Evolutionary conservation across 2,113 vertebrate species (phyloP), one percentile per base, ranked within the genome.

Genomic region (Dunckerocampus dactyliophorus): DNA sequence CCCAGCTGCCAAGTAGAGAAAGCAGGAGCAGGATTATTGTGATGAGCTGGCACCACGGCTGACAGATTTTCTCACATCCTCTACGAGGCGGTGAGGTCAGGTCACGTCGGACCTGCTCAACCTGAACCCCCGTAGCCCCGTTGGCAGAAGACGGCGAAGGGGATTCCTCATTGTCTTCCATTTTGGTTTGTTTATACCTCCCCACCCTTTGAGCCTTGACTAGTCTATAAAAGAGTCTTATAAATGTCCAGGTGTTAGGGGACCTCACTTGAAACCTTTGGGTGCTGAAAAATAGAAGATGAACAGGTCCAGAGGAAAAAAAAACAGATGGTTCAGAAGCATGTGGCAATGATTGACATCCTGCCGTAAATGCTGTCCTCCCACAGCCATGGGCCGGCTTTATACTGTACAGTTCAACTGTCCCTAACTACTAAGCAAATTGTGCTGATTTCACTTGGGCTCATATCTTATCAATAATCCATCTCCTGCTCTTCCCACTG

Each of bases 1-100:
- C 89, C 91, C 91, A 92, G 87, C 91, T 92, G 88, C 87, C 89
- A 63, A 92, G 87, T 62, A 92, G 86, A 91, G 76, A 92, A 60
- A 91, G 81, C 78, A 90, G 79, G 82, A 92, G 85, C 34, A 91
- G 71, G 66, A 86, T 89, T 47, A 92, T 72, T 59, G 85, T 8
- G 24, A 90, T 59, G 50, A 89, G 45, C 67, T 88, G 77, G 71
- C 82, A 82, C 65, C 85, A 82, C 0, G 80, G 88, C 50, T 72
- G 81, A 67, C 75, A 84, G 31, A 83, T 45, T 45, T 49, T 52
- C 21, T 56, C 52, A 20, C 62, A 73, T 6, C 67, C 20, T 8
- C 65, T 45, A 71, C 37, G 53, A 52, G 77, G 72, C 28, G 54
- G 1, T 0, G 72, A 66, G 34, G 82, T 89, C 3, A 82, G 72